Base-by-base conservation (phyloP, 1,140 invertebrate genomes). In the Drosophila arizonae region DNA sequence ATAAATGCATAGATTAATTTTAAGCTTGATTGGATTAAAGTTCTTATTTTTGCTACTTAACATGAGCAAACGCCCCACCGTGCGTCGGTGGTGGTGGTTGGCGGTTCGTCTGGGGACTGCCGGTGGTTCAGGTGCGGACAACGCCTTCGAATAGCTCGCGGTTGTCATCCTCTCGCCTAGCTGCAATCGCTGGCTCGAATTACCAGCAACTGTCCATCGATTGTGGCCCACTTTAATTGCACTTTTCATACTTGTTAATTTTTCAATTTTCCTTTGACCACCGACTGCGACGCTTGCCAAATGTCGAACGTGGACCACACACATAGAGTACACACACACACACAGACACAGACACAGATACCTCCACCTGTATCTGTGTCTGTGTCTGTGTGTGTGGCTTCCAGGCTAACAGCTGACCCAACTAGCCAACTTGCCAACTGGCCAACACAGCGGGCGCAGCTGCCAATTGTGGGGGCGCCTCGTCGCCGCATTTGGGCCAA, bases 181-280 rank as follows among this genome's bases (percentile, higher is more conserved):
- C 17, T 43, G 15, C 9, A 6, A 26, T 52, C 41, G 30, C 10
- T 24, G 50, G 58, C 21, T 87, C 76, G 72, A 62, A 87, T 86
- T 86, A 81, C 82, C 82, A 54, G 61, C 82, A 54, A 65, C 55
- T 51, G 56, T 39, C 33, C 33, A 52, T 55, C 55, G 66, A 67
- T 71, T 69, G 78, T 70, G 71, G 46, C 76, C 80, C 81, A 82
- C 84, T 84, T 88, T 88, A 88, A 88, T 88, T 88, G 84, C 84
- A 88, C 84, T 84, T 88, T 88, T 88, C 84, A 84, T 88, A 88
- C 73, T 88, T 88, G 84, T 88, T 88, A 88, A 88, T 88, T 88
- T 88, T 89, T 88, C 85, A 89, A 88, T 88, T 89, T 89, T 80
- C 77, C 74, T 62, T 39, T 82, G 79, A 63, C 84, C 80, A 84